A percentile compares a stretch with the other conserved stretches of the same genome.
Conservation (phyloP, 2,888 invertebrate genomes). For the Eugnorisma glareosa region DNA sequence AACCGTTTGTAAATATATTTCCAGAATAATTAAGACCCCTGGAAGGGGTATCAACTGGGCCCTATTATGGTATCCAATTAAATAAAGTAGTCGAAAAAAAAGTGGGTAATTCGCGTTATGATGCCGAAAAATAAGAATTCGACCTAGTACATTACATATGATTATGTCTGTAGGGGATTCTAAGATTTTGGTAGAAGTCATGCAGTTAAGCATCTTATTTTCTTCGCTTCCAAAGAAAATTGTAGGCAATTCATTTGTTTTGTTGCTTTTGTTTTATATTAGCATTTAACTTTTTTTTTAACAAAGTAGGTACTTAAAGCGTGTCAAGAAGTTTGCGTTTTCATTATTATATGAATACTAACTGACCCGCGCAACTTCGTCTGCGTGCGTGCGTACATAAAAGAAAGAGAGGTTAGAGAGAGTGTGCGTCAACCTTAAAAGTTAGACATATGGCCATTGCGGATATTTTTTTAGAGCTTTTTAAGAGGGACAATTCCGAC, state of each 20-base stretch:
- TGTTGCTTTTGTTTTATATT: background rate
- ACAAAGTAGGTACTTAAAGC: background rate
- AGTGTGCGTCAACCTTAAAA: too few species aligned
- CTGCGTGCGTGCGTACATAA: too few species aligned
- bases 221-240: background rate
- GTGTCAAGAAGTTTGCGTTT: background rate
- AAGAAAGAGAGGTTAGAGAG: too few species aligned
- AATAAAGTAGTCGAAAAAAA: background rate
- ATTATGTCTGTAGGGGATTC: background rate
- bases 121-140: background rate
- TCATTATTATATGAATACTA: too few species aligned
- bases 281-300: too few species aligned
- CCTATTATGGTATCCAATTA: slow-evolving; percentile 10
- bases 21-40: slow-evolving; percentile 47
- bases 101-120: background rate
- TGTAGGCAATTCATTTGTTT: background rate
- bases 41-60: background rate
- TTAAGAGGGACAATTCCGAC: too few species aligned
- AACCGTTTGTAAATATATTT: slow-evolving; percentile 54
- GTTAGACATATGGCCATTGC: too few species aligned
- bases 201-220: background rate
- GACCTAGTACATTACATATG: background rate
- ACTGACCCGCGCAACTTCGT: too few species aligned
- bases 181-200: background rate
- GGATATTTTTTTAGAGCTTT: too few species aligned